Base-by-base conservation (phyloP, 2,888 invertebrate species). In the Ethmia dodecea region DNA sequence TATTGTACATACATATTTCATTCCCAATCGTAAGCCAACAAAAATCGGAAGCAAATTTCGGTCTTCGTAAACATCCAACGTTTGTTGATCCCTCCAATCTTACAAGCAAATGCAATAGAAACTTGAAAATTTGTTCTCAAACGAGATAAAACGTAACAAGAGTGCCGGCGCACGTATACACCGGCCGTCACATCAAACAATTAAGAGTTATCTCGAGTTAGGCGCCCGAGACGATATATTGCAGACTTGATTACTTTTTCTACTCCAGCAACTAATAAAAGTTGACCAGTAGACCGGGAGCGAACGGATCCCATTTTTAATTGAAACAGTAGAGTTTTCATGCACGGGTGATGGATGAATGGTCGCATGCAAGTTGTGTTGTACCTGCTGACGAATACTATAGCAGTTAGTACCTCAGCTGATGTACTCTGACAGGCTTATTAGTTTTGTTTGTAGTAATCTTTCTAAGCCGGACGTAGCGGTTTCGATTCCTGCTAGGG, bases 231-330 rank as follows among this genome's bases (percentile, higher is more conserved):
- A 42, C 63, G 70, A 79, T 77, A 71, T 71, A 78, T 76, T 58
- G 71, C 52, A 56, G 55, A 62, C 71, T 79, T 74, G 73, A 79
- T 79, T 77, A 79, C 75, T 78, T 78, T 76, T 72, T 67, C 72
- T 65, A 63, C 70, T 75, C 55, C 43, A 54, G 43, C 56, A 76
- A 76, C 68, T 77, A 79, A 81, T 83, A 79, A 75, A 80, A 80
- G 63, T 79, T 78, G 73, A 70, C 73, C 74, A 76, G 68, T 64
- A 62, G 58, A 65, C 68, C 61, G 67, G 57, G 53, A 65, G 65
- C 65, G 65, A 47, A 51, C 58, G 41, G 51, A 59, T 53, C 49
- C 43, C 64, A 57, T 67, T 74, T 75, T 75, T 76, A 79, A 77
- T 76, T 77, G 69, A 72, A 75, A 66, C 59, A n/a, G n/a, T 52